Evolutionary conservation across 1,140 invertebrate genomes (phyloP), one percentile per base, ranked within the genome.

Genomic region (Lithobius niger): DNA sequence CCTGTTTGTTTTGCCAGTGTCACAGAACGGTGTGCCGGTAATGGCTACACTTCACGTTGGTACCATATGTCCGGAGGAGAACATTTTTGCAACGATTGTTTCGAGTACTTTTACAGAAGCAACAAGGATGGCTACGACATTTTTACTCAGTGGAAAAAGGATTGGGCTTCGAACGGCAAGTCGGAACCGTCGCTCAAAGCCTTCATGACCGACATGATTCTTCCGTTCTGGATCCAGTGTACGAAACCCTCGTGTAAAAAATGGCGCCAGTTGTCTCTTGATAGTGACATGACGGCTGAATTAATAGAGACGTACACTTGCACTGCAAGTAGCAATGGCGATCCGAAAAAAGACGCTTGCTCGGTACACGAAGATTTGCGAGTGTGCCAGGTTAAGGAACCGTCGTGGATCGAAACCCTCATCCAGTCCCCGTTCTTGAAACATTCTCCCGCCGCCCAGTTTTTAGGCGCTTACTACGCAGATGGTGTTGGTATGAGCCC

Each of bases 31-130:
- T 73, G 71, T 65, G 58, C 63, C 50, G 64, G 65, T 3, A 65
- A 59, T 61, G 66, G 66, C 10, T 69, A 67, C 56, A 73, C 71
- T 1, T 71, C 71, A 10, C 60, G 71, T 4, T 74, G 72, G 72
- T 71, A 71, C 61, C 72, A 74, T 51, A 60, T 73, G 21, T 66
- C 68, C 6, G 48, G 62, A n/a, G 70, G 68, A 19, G 72, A 74
- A 63, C 72, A 74, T 58, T 73, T 65, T 61, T 74, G 72, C 57
- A 74, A 73, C 58, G 67, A 72, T 49, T 74, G 72, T 55, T 72
- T 73, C 66, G 71, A 73, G 43, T 61, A 66, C 60, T 72, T 62
- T 63, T 73, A 72, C 54, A 64, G 70, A 62, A 47, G 67, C 57
- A 61, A 66, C 45, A 69, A 70, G 59, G 59, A 59, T 50, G 69